Evolutionary conservation across 2,797 vertebrate genomes (phyloP), one percentile per base, ranked within the genome.

Genomic region (Chrosomus eos): DNA sequence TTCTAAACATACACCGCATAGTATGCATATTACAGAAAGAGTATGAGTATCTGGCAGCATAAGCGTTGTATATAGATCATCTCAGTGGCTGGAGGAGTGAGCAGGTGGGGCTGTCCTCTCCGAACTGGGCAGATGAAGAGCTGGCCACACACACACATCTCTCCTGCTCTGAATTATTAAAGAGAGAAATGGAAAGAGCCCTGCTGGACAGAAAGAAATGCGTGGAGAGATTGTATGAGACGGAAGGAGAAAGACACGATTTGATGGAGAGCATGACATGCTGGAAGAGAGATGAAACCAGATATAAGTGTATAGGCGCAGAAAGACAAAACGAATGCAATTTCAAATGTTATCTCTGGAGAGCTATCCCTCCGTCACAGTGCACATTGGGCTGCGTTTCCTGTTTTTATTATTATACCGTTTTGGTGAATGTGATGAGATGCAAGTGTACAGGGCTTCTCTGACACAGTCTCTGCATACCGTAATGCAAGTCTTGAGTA

Each of bases 141-240:
- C 91, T 92, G 93, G 90, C 28, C 77, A 62, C 76, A 19, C 77
- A 62, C 76, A 19, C 76, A 83, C 72, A 66, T 87, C 92, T 92
- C 92, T 87, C 87, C 88, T 62, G 89, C 91, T 90, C 90, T 92
- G 89, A 90, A 90, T 74, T 90, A 91, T 92, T 89, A 83, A 91
- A 84, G 91, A 90, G 45, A 80, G 88, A 93, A 90, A 91, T 87
- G 89, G 89, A 81, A 67, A 79, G 58, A 80, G 74, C 79, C 38
- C 58, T 51, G 68, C 78, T 79, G 68, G 48, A 68, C 77, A 81
- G 71, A 85, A 60, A 68, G 80, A 64, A 68, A 68, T 83, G 71
- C 81, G 76, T 62, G 48, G 45, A 83, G 64, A 79, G 40, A 31
- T 48, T 80, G 36, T 26, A 45, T 67, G 76, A 82, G 75, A 64